Conservation (phyloP, 2,797 vertebrate genomes). For the Picus viridis region DNA sequence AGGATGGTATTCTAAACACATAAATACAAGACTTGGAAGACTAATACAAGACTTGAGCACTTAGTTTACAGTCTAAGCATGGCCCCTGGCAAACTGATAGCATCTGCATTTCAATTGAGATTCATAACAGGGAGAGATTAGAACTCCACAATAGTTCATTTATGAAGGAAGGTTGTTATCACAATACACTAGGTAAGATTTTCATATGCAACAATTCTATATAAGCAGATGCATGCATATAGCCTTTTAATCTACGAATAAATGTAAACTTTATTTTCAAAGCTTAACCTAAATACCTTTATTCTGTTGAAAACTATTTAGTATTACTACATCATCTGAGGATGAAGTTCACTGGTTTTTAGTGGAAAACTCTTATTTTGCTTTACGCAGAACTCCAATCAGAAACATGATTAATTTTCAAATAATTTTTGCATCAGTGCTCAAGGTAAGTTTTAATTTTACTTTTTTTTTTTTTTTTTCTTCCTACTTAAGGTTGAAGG, state of each 20-base stretch:
- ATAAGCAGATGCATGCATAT: neutral
- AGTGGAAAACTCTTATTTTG: neutral
- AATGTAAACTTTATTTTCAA: neutral
- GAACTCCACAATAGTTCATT: neutral
- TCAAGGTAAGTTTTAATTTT: neutral
- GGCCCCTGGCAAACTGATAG: neutral
- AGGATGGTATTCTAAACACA: neutral
- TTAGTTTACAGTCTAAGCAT: neutral
- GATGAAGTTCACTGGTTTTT: neutral
- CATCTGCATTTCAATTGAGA: neutral
- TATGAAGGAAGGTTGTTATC: neutral
- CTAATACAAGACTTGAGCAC: neutral
- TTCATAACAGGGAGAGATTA: neutral
- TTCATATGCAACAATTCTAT: neutral
- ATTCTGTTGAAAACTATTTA: neutral
- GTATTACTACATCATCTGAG: neutral
- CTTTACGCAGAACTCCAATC: neutral
- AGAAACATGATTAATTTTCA: neutral
- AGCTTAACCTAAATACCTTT: neutral
- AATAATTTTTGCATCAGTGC: neutral
- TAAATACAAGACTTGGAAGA: neutral
- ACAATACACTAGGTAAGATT: rapidly evolving
- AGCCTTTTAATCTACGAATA: neutral
- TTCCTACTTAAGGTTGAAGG: neutral
- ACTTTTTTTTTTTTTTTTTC: neutral